Evolutionary conservation across 2,888 invertebrate genomes (phyloP).

Genomic region (Dusona sp.): DNA sequence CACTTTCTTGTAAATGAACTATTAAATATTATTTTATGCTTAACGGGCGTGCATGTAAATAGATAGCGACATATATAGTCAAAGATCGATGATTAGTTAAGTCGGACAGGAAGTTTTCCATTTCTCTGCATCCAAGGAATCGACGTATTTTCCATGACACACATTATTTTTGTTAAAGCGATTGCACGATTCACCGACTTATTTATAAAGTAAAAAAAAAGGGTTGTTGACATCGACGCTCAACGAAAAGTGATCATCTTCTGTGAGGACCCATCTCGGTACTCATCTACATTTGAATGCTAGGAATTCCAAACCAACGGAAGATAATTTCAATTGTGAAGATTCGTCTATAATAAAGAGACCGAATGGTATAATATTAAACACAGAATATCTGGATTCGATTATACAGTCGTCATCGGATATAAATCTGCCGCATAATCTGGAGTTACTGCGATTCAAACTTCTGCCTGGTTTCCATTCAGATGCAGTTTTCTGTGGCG

Average conservation of each 20-base stretch:
- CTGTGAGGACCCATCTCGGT: background rate
- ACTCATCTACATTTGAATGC: background rate
- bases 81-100: background rate
- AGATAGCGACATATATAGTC: background rate
- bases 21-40: too few species aligned
- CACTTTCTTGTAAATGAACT: background rate
- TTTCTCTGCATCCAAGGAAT: background rate
- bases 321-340: background rate
- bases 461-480: constrained; percentile 64
- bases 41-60: too few species aligned
- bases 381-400: constrained; percentile 63
- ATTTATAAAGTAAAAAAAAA: background rate
- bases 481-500: constrained; percentile 65
- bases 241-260: background rate
- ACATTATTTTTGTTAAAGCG: background rate
- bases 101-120: background rate
- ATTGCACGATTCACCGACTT: background rate
- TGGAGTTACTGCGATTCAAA: constrained; percentile 66
- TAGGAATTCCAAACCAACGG: background rate
- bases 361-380: constrained; percentile 47
- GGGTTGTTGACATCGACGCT: background rate
- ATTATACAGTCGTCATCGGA: constrained; percentile 67
- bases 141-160: background rate
- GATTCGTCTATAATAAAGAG: background rate
- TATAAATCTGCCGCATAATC: constrained; percentile 68